These are phyloP conservation scores for Mungos mungo DNA, from an alignment of 2,113 vertebrate species.

Conservation along the genomic window DNA sequence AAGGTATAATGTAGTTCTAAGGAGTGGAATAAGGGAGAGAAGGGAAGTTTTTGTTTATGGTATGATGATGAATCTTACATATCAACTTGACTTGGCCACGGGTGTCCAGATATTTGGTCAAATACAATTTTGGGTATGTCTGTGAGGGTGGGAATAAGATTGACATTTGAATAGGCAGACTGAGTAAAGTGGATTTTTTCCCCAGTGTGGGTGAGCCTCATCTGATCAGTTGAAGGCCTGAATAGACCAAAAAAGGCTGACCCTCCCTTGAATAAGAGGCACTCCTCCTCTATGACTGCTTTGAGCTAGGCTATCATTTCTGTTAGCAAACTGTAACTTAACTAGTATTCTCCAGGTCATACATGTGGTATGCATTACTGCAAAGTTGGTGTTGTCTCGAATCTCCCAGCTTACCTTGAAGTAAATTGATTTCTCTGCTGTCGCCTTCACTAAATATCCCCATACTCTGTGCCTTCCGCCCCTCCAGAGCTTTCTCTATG, in stretches of 20 bases:
- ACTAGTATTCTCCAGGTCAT: neutral
- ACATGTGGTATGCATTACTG: no score
- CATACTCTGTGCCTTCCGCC: slow-evolving; percentile 84
- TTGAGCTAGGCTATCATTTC: neutral
- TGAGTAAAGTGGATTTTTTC: neutral
- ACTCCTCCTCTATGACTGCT: neutral
- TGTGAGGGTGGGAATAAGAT: neutral
- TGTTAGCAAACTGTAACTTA: neutral
- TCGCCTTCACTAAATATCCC: slow-evolving; percentile 88
- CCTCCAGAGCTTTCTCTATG: slow-evolving; percentile 81
- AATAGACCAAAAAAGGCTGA: neutral
- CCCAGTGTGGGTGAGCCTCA: neutral
- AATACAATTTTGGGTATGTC: neutral
- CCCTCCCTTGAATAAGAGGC: neutral
- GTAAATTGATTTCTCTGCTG: slow-evolving; percentile 85
- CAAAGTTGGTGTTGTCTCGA: neutral
- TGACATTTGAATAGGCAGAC: neutral
- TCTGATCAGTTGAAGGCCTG: neutral
- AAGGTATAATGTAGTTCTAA: neutral
- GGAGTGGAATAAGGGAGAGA: no score
- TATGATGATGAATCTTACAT: neutral
- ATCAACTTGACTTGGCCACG: neutral
- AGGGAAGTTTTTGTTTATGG: neutral
- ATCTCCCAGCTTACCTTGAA: slow-evolving; percentile 82
- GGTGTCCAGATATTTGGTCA: neutral